A percentile compares a stretch with the other conserved stretches of the same genome.
These are phyloP conservation scores for Fistularia tabacaria DNA, from an alignment of 2,797 vertebrate species.

Conservation along the genomic window DNA sequence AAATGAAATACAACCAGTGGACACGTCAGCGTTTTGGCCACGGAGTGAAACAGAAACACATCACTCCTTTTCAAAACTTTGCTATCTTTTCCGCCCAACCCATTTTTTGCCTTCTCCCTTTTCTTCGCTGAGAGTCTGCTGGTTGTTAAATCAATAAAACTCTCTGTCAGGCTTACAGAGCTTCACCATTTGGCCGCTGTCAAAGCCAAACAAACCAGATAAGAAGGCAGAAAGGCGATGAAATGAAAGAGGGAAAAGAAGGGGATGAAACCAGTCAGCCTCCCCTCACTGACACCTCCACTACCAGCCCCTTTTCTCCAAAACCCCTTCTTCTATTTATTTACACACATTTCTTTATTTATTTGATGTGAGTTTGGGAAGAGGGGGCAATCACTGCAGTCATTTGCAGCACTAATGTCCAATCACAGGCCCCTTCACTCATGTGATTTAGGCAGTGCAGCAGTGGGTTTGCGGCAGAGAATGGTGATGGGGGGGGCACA, in stretches of 20 bases:
- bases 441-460: conserved; percentile 93
- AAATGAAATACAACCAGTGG: conserved; percentile 47
- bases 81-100: conserved; percentile 61
- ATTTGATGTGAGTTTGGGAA: conserved; percentile 80
- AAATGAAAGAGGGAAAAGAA: conserved; percentile 72
- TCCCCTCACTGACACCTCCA: conserved; percentile 30
- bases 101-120: conserved; percentile 50
- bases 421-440: conserved; percentile 98
- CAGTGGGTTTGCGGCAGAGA: conserved; percentile 76
- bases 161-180: conserved; percentile 88
- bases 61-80: conserved; percentile 75
- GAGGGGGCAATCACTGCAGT: conserved; percentile 93
- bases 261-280: conserved; percentile 78
- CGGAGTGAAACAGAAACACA: conserved; percentile 46
- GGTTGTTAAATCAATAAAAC: conserved; percentile 92
- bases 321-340: conserved; percentile 75
- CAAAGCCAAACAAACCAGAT: conserved; percentile 97
- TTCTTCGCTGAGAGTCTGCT: conserved; percentile 75
- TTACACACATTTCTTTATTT: conserved; percentile 79
- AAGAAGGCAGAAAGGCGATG: conserved; percentile 89
- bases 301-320: conserved; percentile 50
- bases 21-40: conserved; percentile 56
- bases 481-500: conserved; percentile 68
- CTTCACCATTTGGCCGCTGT: conserved; percentile 93
- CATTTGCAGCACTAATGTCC: conserved; percentile 99